Evolutionary conservation across 2,888 invertebrate genomes (phyloP), one percentile per base, ranked within the genome.

Genomic region (Argyresthia albistria): DNA sequence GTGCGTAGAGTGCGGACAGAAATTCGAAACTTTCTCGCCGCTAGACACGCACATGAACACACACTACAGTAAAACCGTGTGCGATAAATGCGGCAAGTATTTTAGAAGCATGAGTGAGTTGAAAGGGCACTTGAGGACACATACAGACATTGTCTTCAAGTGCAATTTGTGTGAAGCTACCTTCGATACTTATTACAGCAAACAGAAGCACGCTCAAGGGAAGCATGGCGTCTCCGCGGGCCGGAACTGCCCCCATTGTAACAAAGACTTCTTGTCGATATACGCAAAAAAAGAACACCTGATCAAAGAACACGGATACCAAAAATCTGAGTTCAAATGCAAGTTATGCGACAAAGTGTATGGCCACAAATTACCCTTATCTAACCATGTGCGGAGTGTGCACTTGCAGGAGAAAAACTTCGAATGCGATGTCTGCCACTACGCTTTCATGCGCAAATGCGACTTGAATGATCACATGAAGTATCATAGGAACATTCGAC

Each of bases 41-140:
- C 16, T 55, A 11, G 52, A 53, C 43, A 43, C 46, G 10, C 55
- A 55, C 45, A 55, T 55, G 55, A 52, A 49, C n/a, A 42, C 15
- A 12, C 55, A 55, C 35, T 55, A 37, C 52, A 48, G 50, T 15
- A 37, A 36, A 16, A 43, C 36, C 50, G 43, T 55, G 10, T 55
- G 55, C 35, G 52, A 47, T n/a, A 46, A 35, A 1, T 55, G 55
- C 43, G 55, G 55, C 50, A 43, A 14, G 1, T 47, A 47, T 0
- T 55, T 55, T 35, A 45, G 46, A 37, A 42, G 50, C 14, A 39
- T 46, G 11, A 15, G 35, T 36, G 45, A 45, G 8, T 35, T 55
- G 25, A 47, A 39, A 14, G 43, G 39, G 1, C 55, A 55, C 43
- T 46, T 47, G 36, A 16, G 11, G 7, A 50, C 45, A 7, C 55